Base-by-base conservation (phyloP, 2,888 invertebrate genomes). In the Beris morrisii region DNA sequence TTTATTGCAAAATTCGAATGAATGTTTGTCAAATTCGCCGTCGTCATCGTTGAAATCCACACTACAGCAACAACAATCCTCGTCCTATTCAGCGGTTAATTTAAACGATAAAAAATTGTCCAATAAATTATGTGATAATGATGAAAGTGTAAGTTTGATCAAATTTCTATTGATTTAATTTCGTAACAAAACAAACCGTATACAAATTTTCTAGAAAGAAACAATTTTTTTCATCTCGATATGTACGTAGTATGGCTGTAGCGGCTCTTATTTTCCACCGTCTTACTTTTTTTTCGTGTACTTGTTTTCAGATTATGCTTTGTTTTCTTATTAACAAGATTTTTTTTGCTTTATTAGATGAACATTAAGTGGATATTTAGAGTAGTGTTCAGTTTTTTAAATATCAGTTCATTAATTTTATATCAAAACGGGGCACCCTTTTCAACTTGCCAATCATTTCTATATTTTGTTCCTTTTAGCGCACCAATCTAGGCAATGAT, bases 101-200 rank as follows among this genome's bases (percentile, higher is more conserved):
- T 30, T 71, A 64, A 74, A 76, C 54, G 75, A 76, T 61, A 77
- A 79, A 70, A 79, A 79, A 66, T 76, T 61, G 57, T 66, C 69
- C 52, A 67, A 64, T 67, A 66, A 67, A 48, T 22, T 50, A 66
- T 67, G 67, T 67, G 69, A 69, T 69, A 69, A 50, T 69, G 68
- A 65, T 67, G 67, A 69, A 67, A 70, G 69, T 69, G 69, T 69
- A 70, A 70, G 70, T 70, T 61, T 61, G 38, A n/a, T 28, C 38
- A 38, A 38, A 5, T 38, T 38, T 38, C 38, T 38, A 38, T 38
- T 38, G 38, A 38, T 38, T 38, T 38, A 1, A 38, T 38, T 38
- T 38, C 38, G 38, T 38, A 38, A 38, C 38, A 38, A 3, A 38
- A 38, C 38, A 38, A 38, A 38, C 38, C 3, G 38, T 38, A 1